Conservation (phyloP, 2,888 invertebrate genomes). For the Torymus texanus region DNA sequence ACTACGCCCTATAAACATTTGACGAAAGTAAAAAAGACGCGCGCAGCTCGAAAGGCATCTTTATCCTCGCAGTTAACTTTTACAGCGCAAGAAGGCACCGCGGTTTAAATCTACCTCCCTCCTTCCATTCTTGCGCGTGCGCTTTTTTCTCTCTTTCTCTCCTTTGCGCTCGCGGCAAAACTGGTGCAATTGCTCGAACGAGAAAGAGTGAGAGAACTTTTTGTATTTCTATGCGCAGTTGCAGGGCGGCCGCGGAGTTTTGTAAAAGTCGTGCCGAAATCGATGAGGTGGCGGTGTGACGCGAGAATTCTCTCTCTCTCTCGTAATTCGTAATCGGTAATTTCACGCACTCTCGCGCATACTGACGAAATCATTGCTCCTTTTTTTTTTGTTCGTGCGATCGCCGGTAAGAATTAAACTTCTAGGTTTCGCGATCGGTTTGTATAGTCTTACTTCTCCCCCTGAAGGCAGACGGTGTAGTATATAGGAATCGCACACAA, state of each 20-base stretch:
- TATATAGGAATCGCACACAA: neutral
- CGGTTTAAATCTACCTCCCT: neutral
- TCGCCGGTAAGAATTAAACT: conserved; percentile 13
- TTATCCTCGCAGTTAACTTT: conserved; percentile 51
- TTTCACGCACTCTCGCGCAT: conserved; percentile 19
- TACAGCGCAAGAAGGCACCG: conserved; percentile 26
- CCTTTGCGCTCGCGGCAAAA: neutral
- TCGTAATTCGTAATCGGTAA: conserved; percentile 20
- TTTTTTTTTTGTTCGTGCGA: neutral
- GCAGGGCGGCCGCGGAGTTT: neutral
- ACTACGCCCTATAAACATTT: conserved; percentile 50
- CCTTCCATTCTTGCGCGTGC: neutral
- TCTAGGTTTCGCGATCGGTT: neutral
- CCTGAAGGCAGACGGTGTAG: no score
- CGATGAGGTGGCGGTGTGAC: conserved; percentile 16
- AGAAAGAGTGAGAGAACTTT: neutral
- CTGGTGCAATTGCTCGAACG: conserved; percentile 8
- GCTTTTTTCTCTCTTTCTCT: neutral
- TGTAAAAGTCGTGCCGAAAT: conserved; percentile 30
- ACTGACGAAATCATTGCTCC: conserved; percentile 26
- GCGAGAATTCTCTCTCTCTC: neutral
- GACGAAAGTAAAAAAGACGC: neutral
- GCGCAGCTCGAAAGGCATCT: conserved; percentile 28
- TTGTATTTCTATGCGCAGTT: conserved; percentile 23
- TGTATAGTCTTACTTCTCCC: neutral